These are phyloP conservation scores for Lithodes maja DNA, from an alignment of 2,888 invertebrate species.

Conservation along the genomic window DNA sequence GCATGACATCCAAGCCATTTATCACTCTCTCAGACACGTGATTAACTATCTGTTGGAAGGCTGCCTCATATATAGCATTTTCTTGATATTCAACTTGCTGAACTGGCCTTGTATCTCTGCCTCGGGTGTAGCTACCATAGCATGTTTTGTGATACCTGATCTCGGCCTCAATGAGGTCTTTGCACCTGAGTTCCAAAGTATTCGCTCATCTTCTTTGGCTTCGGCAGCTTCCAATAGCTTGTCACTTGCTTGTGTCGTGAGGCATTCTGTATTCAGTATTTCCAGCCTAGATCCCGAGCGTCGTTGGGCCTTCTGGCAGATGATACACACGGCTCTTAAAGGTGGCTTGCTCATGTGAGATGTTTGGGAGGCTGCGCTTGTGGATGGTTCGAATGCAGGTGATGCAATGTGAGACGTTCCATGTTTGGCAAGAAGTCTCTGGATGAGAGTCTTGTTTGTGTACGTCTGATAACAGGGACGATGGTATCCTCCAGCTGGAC, in stretches of 20 bases:
- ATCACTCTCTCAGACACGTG: constrained; percentile 11
- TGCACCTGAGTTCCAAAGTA: not conserved
- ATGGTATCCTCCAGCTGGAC: constrained; percentile 17
- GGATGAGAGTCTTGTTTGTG: constrained; percentile 14
- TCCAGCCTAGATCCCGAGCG: not conserved
- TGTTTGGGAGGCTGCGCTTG: constrained; percentile 22
- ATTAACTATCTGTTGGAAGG: constrained; percentile 25
- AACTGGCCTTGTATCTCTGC: constrained; percentile 18
- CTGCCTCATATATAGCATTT: constrained; percentile 20
- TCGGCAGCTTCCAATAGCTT: not conserved
- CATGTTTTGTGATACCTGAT: not conserved
- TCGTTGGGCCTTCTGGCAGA: not conserved
- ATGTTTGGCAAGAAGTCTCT: constrained; percentile 22
- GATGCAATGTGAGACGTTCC: constrained; percentile 22
- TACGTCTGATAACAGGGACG: constrained; percentile 2
- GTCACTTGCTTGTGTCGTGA: not conserved
- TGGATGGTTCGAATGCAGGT: constrained; percentile 21
- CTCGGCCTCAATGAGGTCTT: not conserved
- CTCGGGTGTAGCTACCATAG: not conserved
- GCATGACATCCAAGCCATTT: not conserved
- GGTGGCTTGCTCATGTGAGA: constrained; percentile 22
- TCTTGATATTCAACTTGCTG: constrained; percentile 21
- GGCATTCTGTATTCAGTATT: not conserved
- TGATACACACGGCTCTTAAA: not conserved
- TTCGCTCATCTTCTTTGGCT: not conserved